phyloP scores from a whole-genome alignment of 2,888 invertebrate genomes.

The Leptinotarsa haldemani region DNA sequence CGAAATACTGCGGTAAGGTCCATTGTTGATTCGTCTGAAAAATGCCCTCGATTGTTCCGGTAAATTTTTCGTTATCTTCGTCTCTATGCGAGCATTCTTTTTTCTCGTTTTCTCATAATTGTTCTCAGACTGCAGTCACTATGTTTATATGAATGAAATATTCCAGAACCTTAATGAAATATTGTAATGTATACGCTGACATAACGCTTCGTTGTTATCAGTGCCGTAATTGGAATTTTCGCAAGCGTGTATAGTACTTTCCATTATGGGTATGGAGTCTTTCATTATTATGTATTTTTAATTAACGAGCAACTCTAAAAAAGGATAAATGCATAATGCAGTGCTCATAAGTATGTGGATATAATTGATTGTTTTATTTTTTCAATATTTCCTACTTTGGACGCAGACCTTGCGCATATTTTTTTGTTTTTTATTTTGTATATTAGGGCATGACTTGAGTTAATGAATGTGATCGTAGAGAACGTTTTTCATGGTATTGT shows the following conservation, averaged over 20 bases:
- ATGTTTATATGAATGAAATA: constrained; percentile 4
- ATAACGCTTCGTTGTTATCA: constrained; percentile 28
- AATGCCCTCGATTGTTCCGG: neutral
- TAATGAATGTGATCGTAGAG: neutral
- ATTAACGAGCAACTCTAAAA: constrained; percentile 19
- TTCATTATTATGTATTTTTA: constrained; percentile 18
- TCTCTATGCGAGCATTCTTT: neutral
- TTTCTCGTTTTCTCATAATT: constrained; percentile 5
- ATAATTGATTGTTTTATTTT: constrained; percentile 8
- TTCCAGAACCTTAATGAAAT: constrained; percentile 9
- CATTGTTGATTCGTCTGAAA: constrained; percentile 13
- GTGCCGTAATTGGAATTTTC: constrained; percentile 24
- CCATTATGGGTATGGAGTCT: constrained; percentile 10
- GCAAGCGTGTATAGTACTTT: constrained; percentile 23
- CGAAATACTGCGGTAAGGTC: neutral
- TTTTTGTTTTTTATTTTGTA: neutral
- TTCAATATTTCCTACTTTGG: neutral
- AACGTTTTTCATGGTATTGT: neutral
- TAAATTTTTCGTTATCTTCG: neutral
- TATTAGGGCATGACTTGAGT: neutral
- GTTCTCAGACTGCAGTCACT: neutral
- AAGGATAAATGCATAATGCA: constrained; percentile 23
- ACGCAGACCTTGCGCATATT: neutral
- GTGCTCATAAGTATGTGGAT: neutral
- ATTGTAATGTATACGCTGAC: constrained; percentile 10